Base-by-base conservation (phyloP, 2,888 invertebrate species). In the Epistrophe grossulariae region DNA sequence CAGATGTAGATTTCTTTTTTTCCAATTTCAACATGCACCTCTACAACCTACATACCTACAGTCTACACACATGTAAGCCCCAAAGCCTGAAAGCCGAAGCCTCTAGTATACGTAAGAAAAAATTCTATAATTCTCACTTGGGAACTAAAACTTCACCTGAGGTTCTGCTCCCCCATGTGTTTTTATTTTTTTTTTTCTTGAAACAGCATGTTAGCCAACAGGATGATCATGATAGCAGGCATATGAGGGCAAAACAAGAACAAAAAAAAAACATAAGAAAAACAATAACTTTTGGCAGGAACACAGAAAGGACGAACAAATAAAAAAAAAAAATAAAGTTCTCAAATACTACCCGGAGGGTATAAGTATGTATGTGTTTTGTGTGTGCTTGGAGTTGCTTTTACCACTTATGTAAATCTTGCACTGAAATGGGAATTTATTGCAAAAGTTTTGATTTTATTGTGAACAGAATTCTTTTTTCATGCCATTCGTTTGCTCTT, bases 361-460 rank as follows among this genome's bases (percentile, higher is more conserved):
- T 68, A 38, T 68, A 3, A n/a, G n/a, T n/a, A n/a, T n/a, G 24
- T 24, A 24, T 24, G 24, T 24, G 24, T n/a, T n/a, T n/a, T 24
- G 24, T 24, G 60, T 79, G 66, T 83, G 79, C 71, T 50, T 52
- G 74, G 83, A 87, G 74, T 87, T 87, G 66, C 71, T 77, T 59
- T 82, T 77, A 71, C 76, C 79, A 87, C 83, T 87, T 87, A 87
- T 87, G 87, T 87, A 87, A 87, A 87, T 87, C 87, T 68, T 79
- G 74, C 74, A 79, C 62, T 62, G 87, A 74, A 79, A 83, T 79
- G 87, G 72, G 83, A 83, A 87, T 83, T 79, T 87, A 87, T 87
- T 87, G 83, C 83, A 59, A 87, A 87, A 87, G 83, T 87, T 85
- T 87, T 79, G 83, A 83, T 87, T 87, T 87, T 79, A 83, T 79